These are phyloP conservation scores for Acanthornis magna DNA, from an alignment of 2,797 vertebrate species.

Conservation along the genomic window DNA sequence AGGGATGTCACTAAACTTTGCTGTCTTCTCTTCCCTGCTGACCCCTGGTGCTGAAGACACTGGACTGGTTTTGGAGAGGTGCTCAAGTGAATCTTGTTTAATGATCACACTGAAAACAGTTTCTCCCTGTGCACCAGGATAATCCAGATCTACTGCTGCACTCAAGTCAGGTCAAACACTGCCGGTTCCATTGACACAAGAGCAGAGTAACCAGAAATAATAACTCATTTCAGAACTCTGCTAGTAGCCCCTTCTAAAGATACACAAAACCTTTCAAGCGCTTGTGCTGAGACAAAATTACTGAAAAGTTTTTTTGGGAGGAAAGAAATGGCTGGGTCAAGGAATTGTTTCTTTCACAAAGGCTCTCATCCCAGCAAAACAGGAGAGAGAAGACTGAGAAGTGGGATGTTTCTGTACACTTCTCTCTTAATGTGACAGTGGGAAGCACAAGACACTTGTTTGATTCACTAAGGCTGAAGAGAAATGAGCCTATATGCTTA, in stretches of 20 bases:
- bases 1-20: background rate
- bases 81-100: background rate
- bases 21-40: background rate
- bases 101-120: background rate
- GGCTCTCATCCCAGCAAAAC: too few species aligned
- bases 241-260: background rate
- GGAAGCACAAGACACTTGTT: too few species aligned
- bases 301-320: too few species aligned
- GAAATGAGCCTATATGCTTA: background rate
- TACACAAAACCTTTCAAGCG: background rate
- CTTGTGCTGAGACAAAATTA: background rate
- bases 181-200: background rate
- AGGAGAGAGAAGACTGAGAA: too few species aligned
- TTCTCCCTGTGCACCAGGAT: background rate
- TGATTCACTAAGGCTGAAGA: background rate
- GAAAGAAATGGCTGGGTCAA: background rate
- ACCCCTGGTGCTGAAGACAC: background rate
- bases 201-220: background rate
- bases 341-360: background rate
- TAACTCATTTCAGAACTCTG: background rate
- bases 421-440: too few species aligned
- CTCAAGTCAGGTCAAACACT: background rate
- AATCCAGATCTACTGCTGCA: background rate
- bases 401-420: too few species aligned
- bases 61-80: background rate